phyloP scores from a whole-genome alignment of 2,797 vertebrate species.

The Pangasius macronema region DNA sequence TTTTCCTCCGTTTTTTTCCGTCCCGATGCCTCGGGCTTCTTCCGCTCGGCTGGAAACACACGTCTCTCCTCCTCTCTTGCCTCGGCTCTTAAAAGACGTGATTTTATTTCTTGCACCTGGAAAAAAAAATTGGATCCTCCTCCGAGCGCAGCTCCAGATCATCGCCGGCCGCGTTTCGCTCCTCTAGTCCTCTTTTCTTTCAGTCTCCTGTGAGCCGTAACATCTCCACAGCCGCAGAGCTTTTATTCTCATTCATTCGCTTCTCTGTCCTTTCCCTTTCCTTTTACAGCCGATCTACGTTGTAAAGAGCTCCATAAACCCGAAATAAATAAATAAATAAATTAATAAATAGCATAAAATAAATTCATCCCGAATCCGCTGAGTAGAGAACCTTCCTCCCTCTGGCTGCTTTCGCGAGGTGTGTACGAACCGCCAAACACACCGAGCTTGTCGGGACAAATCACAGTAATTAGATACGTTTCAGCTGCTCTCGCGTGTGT shows the following conservation, averaged over 20 bases:
- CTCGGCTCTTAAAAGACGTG: background rate
- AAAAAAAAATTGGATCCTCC: constrained; percentile 7
- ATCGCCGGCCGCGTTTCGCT: background rate
- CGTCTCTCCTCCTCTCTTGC: background rate
- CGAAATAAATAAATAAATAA: background rate
- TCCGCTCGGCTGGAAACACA: background rate
- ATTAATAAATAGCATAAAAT: background rate
- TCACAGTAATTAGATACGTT: background rate
- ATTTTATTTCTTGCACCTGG: constrained; percentile 16
- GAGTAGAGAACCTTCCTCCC: background rate
- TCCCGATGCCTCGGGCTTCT: background rate
- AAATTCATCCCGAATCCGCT: background rate
- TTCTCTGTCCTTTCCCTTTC: background rate
- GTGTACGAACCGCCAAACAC: background rate
- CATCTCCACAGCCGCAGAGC: background rate
- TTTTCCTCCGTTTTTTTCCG: background rate
- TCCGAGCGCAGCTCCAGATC: background rate
- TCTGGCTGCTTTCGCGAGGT: background rate
- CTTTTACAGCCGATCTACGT: background rate
- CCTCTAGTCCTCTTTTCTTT: background rate
- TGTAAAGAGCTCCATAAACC: background rate
- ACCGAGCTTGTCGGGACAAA: background rate
- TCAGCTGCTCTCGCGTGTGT: background rate
- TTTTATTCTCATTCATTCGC: background rate
- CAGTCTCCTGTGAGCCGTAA: background rate